Percentiles rank a stretch among this genome's conserved stretches.
Evolutionary conservation across 2,113 vertebrate genomes (phyloP).

Genomic region (Garra rufa): DNA sequence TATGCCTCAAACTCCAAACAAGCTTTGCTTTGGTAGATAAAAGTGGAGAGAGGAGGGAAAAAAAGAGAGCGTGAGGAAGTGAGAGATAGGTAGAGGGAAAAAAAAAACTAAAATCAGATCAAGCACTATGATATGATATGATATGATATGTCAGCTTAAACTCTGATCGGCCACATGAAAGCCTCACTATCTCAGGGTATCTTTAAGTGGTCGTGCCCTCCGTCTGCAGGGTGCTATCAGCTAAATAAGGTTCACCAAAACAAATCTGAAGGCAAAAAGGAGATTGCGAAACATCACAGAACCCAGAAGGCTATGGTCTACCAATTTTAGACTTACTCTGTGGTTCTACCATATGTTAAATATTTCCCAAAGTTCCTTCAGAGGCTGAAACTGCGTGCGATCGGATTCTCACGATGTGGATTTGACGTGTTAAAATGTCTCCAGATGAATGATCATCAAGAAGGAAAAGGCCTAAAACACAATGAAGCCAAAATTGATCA

Average conservation of each 20-base stretch:
- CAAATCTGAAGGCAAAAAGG: constrained; percentile 1
- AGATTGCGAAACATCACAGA: background rate
- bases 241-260: constrained; percentile 5
- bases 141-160: constrained; percentile 22
- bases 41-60: background rate
- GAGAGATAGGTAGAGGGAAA: background rate
- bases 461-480: background rate
- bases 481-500: background rate
- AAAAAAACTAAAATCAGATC: background rate
- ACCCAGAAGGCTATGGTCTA: background rate
- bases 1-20: constrained; percentile 41
- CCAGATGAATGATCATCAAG: background rate
- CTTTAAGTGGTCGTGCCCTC: constrained; percentile 20
- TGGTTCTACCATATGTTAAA: constrained; percentile 1
- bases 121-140: background rate
- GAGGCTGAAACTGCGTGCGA: background rate
- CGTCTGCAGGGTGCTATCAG: background rate
- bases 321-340: background rate
- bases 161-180: constrained; percentile 39
- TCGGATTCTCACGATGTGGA: background rate
- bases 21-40: background rate
- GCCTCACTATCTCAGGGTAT: constrained; percentile 11
- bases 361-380: background rate
- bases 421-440: background rate
- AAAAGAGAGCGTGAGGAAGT: background rate